Evolutionary conservation across 64 coral and sea anemone genomes (phyloP), one percentile per base, ranked within the genome.

Genomic region (Catalaphyllia jardinei): DNA sequence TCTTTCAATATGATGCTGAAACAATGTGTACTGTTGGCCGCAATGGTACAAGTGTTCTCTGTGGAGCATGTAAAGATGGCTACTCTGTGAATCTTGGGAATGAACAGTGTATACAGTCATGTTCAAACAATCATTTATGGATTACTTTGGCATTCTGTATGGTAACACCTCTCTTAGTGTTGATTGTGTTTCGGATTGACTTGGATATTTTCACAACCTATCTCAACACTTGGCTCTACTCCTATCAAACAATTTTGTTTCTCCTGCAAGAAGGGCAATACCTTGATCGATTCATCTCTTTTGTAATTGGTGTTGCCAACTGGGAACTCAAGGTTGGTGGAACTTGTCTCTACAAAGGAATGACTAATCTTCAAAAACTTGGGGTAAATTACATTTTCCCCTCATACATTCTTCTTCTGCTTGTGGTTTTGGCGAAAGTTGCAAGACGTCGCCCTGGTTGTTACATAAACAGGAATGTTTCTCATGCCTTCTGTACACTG

Each of bases 221-320:
- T 52, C 73, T 96, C 2, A 96, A 96, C 54, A 81, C 94, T 6
- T 96, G 94, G 93, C 64, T 96, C 24, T 96, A 96, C 62, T 96
- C 91, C 17, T 96, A 93, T 71, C 94, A 96, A 61, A 89, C 93
- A 12, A 96, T 93, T 46, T 22, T 52, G n/a, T 93, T 80, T 62
- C 71, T 96, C 25, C 30, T 83, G 42, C 85, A 90, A 87, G 84
- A 93, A 67, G 90, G 90, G 61, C 72, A 89, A 67, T 18, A 55
- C 15, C 82, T 96, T 83, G 93, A 96, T 38, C 31, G 7, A 25
- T 72, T 96, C 52, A 82, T 96, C 33, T 10, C 83, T 0, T 90
- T 96, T 3, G 69, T 96, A 10, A 93, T 96, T 72, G 87, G 91
- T 38, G 14, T 79, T 19, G 94, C 94, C 49, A 96, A 96, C 60